Base-by-base conservation (phyloP, 2,888 invertebrate species). In the Aquatica leii region DNA sequence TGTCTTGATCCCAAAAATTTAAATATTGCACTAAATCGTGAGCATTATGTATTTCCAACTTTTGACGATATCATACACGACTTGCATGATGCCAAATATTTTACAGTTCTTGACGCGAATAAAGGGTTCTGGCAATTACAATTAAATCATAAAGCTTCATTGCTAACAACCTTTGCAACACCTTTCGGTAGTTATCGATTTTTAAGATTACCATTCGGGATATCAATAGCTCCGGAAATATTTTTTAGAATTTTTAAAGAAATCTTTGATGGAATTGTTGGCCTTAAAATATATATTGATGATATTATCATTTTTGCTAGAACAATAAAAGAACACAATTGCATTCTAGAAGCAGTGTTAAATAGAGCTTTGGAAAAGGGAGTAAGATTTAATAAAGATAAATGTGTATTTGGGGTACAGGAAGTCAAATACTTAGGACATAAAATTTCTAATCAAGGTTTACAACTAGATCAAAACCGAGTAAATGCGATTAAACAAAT, bases 191-290 rank as follows among this genome's bases (percentile, higher is more conserved):
- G 34, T 5, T 31, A 31, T 9, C 34, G 34, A 31, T 9, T 31
- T 31, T 31, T 31, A 31, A 31, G 34, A 31, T 31, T 31, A 31
- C 40, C 40, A 12, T 40, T 40, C 40, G 40, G 40, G 40, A 40
- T 40, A n/a, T 40, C 40, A 40, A 40, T n/a, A n/a, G 40, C 40
- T 40, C 12, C 40, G 4, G n/a, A 40, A 40, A 40, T 40, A n/a
- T 40, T 40, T 31, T 31, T 6, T 31, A 5, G 34, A 5, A 31
- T 9, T 31, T 31, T 31, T 31, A 31, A 31, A 5, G 24, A 24
- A 24, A 24, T 24, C 24, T 24, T 24, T 24, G 4, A 24, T 24
- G 6, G 24, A 24, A 24, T 24, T 24, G 2, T 24, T 24, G 9
- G 9, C 6, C 24, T 37, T 5, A 9, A 37, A 37, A 11, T 37